phyloP scores from a whole-genome alignment of 2,888 invertebrate genomes.

The Quadroppia sp. region DNA sequence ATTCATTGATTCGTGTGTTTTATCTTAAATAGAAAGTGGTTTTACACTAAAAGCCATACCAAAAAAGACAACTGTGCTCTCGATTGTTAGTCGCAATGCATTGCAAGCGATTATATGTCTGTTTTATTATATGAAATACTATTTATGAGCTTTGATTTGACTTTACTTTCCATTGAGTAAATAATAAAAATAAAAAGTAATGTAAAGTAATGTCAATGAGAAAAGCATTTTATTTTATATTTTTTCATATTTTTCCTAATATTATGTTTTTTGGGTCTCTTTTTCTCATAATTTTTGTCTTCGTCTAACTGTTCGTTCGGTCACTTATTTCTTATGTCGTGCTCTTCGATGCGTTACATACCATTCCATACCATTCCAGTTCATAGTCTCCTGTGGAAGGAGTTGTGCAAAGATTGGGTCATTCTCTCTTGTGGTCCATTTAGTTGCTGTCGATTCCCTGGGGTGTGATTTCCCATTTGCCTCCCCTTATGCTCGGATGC shows the following conservation, averaged over 20 bases:
- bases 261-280: not conserved
- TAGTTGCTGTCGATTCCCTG: conserved; percentile 29
- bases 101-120: conserved; percentile 20
- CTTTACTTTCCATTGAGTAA: conserved; percentile 18
- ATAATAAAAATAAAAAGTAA: conserved; percentile 36
- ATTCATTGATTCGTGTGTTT: conserved; percentile 21
- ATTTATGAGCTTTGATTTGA: conserved; percentile 36
- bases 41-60: conserved; percentile 23
- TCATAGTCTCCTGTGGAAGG: not conserved
- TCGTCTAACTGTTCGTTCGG: not conserved
- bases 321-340: conserved; percentile 33
- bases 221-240: conserved; percentile 32
- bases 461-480: conserved; percentile 37
- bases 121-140: conserved; percentile 37
- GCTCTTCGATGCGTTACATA: conserved; percentile 34
- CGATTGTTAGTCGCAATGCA: not conserved
- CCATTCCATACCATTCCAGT: conserved; percentile 18
- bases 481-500: conserved; percentile 33
- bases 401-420: not conserved
- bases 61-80: not conserved
- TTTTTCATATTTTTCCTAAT: not conserved
- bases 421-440: conserved; percentile 38
- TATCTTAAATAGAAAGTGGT: conserved; percentile 25
- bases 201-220: conserved; percentile 33
- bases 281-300: not conserved